Evolutionary conservation across 2,113 vertebrate genomes (phyloP), one percentile per base, ranked within the genome.

Genomic region (Amazona guildingii): DNA sequence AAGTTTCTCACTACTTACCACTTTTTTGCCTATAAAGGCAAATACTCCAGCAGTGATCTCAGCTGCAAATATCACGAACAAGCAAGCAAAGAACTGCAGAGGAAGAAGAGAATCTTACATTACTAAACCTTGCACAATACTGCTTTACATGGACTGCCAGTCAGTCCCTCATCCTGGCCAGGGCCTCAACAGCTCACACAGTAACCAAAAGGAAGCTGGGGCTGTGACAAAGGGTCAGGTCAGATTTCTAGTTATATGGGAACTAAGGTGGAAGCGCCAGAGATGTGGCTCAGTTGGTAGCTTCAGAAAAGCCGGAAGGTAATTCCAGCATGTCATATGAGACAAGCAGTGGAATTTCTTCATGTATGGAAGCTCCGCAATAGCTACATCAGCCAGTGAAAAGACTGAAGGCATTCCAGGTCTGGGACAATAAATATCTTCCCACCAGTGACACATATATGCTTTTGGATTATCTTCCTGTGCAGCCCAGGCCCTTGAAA

Each of bases 11-110:
- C 72, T 95, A 98, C 98, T 94, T 97, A 99, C 99, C 98, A 98
- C 98, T 51, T 98, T 98, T 97, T 99, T 99, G 97, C 99, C 99
- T 83, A 99, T 89, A 96, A 99, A 99, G 75, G 99, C 99, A 98
- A 99, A 99, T 73, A 99, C 99, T 59, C 99, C 99, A 81, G 99
- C 99, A 49, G 99, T 99, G 85, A 99, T 96, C 97, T 99, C 99
- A 63, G 99, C 98, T 35, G 99, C 99, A 97, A 99, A 99, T 98
- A 99, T 99, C 97, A 99, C 98, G 97, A 99, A 86, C 51, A 99
- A 98, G 89, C 99, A 99, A 90, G 99, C 98, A 92, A 99, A 99
- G 97, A 99, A 99, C 99, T 99, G 97, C 43, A 88, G 83, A 97
- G 75, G 84, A 80, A 95, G 97, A 96, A 94, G n/a, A 96, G 37